These are phyloP conservation scores for Syrphus vitripennis DNA, from an alignment of 2,888 invertebrate species.

Conservation along the genomic window DNA sequence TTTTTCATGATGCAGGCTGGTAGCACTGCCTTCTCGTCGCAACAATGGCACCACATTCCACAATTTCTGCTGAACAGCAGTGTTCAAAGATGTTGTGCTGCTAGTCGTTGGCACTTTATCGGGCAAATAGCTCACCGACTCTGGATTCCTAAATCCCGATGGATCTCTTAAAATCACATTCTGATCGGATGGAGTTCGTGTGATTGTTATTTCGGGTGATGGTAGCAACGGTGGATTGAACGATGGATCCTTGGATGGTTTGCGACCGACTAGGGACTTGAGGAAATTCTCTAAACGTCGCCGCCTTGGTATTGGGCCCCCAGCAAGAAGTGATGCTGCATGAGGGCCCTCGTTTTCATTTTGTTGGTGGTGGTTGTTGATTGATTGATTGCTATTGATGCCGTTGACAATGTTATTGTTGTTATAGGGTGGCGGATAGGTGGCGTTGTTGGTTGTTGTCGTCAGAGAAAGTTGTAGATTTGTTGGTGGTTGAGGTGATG, in stretches of 20 bases:
- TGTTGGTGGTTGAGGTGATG: slow-evolving; percentile 54
- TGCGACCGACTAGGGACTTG: slow-evolving; percentile 80
- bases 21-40: slow-evolving; percentile 80
- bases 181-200: slow-evolving; percentile 80
- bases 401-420: slow-evolving; percentile 53
- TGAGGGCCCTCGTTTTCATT: slow-evolving; percentile 76
- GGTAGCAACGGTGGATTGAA: slow-evolving; percentile 74
- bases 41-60: slow-evolving; percentile 78
- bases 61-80: slow-evolving; percentile 79
- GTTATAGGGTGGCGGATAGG: slow-evolving; percentile 39
- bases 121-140: slow-evolving; percentile 34
- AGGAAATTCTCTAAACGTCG: slow-evolving; percentile 80
- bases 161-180: slow-evolving; percentile 78
- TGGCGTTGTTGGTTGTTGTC: slow-evolving; percentile 38
- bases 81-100: slow-evolving; percentile 79
- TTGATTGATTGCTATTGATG: slow-evolving; percentile 66
- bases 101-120: slow-evolving; percentile 72
- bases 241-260: slow-evolving; percentile 73
- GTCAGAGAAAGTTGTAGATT: slow-evolving; percentile 40
- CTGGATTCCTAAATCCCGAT: slow-evolving; percentile 57
- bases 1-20: slow-evolving; percentile 79
- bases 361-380: slow-evolving; percentile 57
- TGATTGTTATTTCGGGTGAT: slow-evolving; percentile 80
- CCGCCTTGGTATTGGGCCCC: slow-evolving; percentile 78
- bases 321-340: slow-evolving; percentile 77